A percentile compares a stretch with the other conserved stretches of the same genome.
phyloP scores from a whole-genome alignment of 2,888 invertebrate species.

The Diaphora mendica region DNA sequence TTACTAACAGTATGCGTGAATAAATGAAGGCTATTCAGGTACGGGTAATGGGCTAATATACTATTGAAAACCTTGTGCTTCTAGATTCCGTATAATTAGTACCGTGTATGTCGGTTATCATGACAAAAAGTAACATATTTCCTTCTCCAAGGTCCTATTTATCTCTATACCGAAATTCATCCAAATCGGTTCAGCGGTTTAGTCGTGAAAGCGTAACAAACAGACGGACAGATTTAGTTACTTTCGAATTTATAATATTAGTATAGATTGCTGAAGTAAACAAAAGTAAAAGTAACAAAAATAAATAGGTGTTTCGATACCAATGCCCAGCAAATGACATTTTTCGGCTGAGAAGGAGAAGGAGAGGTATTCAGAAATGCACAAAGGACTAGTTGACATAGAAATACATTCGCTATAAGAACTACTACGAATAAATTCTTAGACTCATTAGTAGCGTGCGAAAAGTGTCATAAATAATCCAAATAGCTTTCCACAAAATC shows the following conservation, averaged over 20 bases:
- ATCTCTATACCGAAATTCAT: no score
- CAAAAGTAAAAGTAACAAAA: no score
- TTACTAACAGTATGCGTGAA: no score
- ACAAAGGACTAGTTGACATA: background rate
- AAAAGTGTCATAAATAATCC: slow-evolving; percentile 29
- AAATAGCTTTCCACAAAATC: slow-evolving; percentile 36
- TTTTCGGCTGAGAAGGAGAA: background rate
- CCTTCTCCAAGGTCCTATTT: no score
- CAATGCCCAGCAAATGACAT: background rate
- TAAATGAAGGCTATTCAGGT: no score
- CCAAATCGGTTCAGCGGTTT: no score
- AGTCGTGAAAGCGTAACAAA: no score
- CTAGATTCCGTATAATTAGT: background rate
- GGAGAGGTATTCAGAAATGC: background rate
- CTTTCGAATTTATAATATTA: no score
- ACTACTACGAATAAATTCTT: background rate
- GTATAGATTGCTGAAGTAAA: background rate
- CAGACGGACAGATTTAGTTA: no score
- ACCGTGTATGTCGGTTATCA: no score
- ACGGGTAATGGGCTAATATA: background rate
- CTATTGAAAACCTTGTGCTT: background rate
- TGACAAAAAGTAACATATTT: no score
- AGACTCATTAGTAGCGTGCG: slow-evolving; percentile 12
- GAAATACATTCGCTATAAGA: background rate
- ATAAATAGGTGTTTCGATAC: background rate